Evolutionary conservation across 1,140 invertebrate species (phyloP), one percentile per base, ranked within the genome.

Genomic region (Zaprionus africanus): DNA sequence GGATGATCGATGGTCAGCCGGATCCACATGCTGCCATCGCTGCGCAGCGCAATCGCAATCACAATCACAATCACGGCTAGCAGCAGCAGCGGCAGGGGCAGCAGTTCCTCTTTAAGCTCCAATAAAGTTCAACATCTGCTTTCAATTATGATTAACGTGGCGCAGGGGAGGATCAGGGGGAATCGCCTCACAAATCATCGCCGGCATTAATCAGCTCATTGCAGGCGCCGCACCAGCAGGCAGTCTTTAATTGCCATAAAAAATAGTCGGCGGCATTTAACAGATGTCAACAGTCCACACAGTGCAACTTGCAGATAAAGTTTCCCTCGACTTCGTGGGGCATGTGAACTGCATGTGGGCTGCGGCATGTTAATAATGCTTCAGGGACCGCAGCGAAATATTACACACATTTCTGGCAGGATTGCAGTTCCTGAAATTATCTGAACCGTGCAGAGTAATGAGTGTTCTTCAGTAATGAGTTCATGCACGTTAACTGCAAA

Each of bases 111-210:
- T 62, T 41, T 56, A 31, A 62, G 34, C 54, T 46, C 13, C 34
- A 74, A 68, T 62, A 69, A 75, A 75, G 38, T 70, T 26, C 4
- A 63, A 65, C 36, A 83, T 70, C 53, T 82, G 73, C 65, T 62
- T 70, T 59, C 61, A 80, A 83, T 82, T 82, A 82, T 64, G 53
- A 71, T 51, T 66, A 53, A 51, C 43, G 66, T 66, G 56, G n/a
- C 26, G 34, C n/a, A 5, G 28, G 13, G 51, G 12, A n/a, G 34
- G 2, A 19, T 38, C 22, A 9, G 19, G 31, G 54, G 13, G 13
- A n/a, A 26, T n/a, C 46, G 56, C 41, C 19, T 63, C 77, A 64
- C 69, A 80, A 80, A 78, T 78, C 62, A 78, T 54, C 38, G 49
- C 53, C 12, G 13, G 31, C 75, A 75, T 68, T 66, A 58, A 73